Evolutionary conservation across 30 jellyfish, hydroid and myxozoan species (phyloP).

Genomic region (Aurelia aurita): DNA sequence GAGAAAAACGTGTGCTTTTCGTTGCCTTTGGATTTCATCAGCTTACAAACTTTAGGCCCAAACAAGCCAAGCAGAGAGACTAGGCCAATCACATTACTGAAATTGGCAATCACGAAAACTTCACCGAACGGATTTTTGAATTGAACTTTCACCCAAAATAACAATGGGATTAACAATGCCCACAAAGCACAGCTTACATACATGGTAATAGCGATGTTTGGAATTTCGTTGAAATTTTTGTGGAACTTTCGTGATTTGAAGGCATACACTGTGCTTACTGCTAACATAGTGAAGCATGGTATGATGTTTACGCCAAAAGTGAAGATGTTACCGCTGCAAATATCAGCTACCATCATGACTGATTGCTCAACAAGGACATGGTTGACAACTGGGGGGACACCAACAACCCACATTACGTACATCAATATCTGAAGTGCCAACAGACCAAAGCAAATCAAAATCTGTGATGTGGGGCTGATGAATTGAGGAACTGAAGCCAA

Average conservation of each 20-base stretch:
- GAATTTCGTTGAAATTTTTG: slow-evolving; percentile 79
- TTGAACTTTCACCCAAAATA: neutral
- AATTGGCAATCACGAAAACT: slow-evolving; percentile 23
- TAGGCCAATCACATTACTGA: slow-evolving; percentile 34
- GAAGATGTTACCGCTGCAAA: slow-evolving; percentile 23
- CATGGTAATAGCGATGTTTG: slow-evolving; percentile 89
- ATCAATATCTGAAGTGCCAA: slow-evolving; percentile 72
- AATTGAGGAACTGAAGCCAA: slow-evolving; percentile 47
- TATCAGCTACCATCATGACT: slow-evolving; percentile 30
- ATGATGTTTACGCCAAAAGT: slow-evolving; percentile 28
- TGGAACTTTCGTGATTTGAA: slow-evolving; percentile 91
- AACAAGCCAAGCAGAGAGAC: slow-evolving; percentile 50
- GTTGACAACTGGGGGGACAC: slow-evolving; percentile 70
- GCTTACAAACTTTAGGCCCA: slow-evolving; percentile 50
- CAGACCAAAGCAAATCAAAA: slow-evolving; percentile 73
- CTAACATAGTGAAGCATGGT: slow-evolving; percentile 65
- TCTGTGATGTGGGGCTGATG: slow-evolving; percentile 79
- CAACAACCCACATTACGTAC: slow-evolving; percentile 79
- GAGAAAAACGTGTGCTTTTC: too few relatives aligned
- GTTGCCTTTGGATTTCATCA: too few relatives aligned
- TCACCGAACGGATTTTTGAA: slow-evolving; percentile 16
- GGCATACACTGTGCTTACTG: slow-evolving; percentile 82
- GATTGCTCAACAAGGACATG: slow-evolving; percentile 49
- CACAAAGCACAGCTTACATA: slow-evolving; percentile 74
- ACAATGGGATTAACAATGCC: slow-evolving; percentile 59